Percentiles rank a stretch among this genome's conserved stretches.
These are phyloP conservation scores for Sardinella longiceps DNA, from an alignment of 2,797 vertebrate genomes.

Conservation along the genomic window DNA sequence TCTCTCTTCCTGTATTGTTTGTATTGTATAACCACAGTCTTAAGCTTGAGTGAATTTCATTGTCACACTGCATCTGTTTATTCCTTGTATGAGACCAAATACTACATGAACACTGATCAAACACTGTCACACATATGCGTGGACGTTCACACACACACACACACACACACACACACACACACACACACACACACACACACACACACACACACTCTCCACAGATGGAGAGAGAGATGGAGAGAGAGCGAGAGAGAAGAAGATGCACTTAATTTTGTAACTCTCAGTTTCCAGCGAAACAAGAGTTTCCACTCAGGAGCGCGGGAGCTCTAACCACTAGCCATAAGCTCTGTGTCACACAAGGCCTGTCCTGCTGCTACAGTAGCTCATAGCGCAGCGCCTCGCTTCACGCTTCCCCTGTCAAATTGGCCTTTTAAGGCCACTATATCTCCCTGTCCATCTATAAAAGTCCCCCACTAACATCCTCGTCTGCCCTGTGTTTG, in stretches of 20 bases:
- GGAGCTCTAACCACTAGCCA: background rate
- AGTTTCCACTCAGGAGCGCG: background rate
- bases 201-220: too few relatives aligned
- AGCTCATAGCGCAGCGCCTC: background rate
- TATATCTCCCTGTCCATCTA: slow-evolving; percentile 44
- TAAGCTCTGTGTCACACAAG: background rate
- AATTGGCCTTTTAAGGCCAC: slow-evolving; percentile 31
- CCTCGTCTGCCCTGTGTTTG: slow-evolving; percentile 11
- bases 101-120: background rate
- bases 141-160: too few relatives aligned
- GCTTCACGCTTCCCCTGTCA: slow-evolving; percentile 45
- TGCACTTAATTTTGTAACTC: background rate
- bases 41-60: background rate
- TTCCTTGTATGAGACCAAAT: background rate
- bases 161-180: too few relatives aligned
- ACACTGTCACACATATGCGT: too few relatives aligned
- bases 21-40: background rate
- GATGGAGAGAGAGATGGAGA: too few relatives aligned
- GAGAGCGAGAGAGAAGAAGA: background rate
- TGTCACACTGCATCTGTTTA: background rate
- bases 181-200: background rate
- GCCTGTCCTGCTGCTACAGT: background rate
- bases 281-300: background rate
- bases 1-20: background rate
- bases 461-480: slow-evolving; percentile 35